Base-by-base conservation (phyloP, 2,888 invertebrate genomes). In the Drosophila algonquin region DNA sequence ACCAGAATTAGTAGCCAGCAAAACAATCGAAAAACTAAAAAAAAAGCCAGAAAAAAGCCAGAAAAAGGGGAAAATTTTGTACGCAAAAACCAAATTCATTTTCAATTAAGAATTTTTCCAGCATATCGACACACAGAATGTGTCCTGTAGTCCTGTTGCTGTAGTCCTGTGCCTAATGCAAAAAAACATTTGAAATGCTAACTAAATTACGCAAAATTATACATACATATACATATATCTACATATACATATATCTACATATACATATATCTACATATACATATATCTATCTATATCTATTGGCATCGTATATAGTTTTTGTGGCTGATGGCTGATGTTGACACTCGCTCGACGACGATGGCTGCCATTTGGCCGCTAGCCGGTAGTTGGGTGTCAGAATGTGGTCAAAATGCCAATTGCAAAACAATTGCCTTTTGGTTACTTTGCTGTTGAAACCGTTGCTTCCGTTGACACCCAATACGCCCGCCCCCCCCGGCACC, bases 341-440 rank as follows among this genome's bases (percentile, higher is more conserved):
- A 77, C 85, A 82, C 71, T 87, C 67, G 72, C 55, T 40, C 6
- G 45, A 21, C 21, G 21, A 3, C 3, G 21, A 3, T 1, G 18
- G 35, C 70, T 70, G 81, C 68, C 87, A 83, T 88, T 84, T 89
- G 76, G 81, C 79, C 51, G 76, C 7, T 6, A 6, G 24, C 24
- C 4, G 24, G 24, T 14, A 18, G 0, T 21, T 21, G 40, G 73
- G 87, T 86, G 89, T 84, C 89, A 89, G 87, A 89, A 87, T 90
- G 90, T 86, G 90, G 90, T 89, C 87, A 80, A 84, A 90, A 90
- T 90, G 89, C 87, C 90, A 90, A 86, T 90, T 85, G 89, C 90
- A 90, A 90, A 90, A 90, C 90, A 90, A 90, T 90, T 90, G 90
- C 86, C 86, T 89, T 90, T 89, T 80, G 90, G 90, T 86, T 84